Conservation (phyloP, 2,888 invertebrate genomes). For the Apodemia zela region DNA sequence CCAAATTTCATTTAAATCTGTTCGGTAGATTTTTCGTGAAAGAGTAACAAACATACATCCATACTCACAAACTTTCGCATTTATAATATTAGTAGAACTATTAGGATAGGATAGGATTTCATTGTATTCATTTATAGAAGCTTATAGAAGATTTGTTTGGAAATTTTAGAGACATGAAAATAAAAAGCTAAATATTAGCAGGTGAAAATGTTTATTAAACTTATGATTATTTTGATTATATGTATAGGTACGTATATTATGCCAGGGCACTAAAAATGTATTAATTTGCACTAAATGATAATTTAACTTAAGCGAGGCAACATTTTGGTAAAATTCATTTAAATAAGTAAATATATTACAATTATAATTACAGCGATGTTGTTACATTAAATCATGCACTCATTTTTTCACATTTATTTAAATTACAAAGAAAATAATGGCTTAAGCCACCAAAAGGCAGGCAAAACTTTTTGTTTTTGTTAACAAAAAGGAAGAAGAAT, state of each 20-base stretch:
- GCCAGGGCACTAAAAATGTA: slow-evolving; percentile 62
- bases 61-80: too few relatives aligned
- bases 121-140: too few relatives aligned
- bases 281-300: slow-evolving; percentile 61
- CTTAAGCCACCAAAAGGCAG: too few relatives aligned
- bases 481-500: too few relatives aligned
- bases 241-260: slow-evolving; percentile 55
- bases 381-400: slow-evolving; percentile 22
- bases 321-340: slow-evolving; percentile 75
- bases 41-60: too few relatives aligned
- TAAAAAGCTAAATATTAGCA: slow-evolving; percentile 43
- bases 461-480: too few relatives aligned
- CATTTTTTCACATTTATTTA: not conserved
- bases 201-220: slow-evolving; percentile 69
- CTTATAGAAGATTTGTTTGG: too few relatives aligned
- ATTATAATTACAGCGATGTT: slow-evolving; percentile 35
- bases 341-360: slow-evolving; percentile 52
- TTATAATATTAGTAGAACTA: too few relatives aligned
- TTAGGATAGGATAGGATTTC: too few relatives aligned
- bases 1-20: too few relatives aligned
- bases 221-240: slow-evolving; percentile 41
- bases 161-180: not conserved
- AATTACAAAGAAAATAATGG: too few relatives aligned
- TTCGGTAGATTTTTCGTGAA: too few relatives aligned
- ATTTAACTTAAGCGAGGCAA: slow-evolving; percentile 77